Conservation (phyloP, 2,797 vertebrate species). For the Poeciliopsis gracilis region DNA sequence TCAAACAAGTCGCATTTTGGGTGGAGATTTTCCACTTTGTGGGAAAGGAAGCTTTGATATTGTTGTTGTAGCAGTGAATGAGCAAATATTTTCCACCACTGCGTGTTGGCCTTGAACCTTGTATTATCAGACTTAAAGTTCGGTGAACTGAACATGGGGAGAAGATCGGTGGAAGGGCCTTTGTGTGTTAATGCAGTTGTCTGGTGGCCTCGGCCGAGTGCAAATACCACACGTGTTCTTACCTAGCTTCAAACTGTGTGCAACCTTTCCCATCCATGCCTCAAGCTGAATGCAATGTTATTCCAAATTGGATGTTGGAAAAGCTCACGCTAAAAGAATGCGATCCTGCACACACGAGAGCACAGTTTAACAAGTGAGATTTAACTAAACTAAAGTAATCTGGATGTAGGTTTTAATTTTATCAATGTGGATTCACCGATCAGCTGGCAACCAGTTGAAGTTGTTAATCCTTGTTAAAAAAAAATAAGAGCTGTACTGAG, state of each 20-base stretch:
- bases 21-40: conserved; percentile 15
- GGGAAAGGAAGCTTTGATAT: conserved; percentile 13
- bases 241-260: conserved; percentile 29
- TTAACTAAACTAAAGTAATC: not conserved
- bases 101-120: conserved; percentile 15
- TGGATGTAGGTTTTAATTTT: not conserved
- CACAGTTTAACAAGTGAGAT: not conserved
- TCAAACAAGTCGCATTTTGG: not conserved
- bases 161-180: conserved; percentile 43
- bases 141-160: conserved; percentile 29
- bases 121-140: conserved; percentile 32
- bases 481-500: not conserved
- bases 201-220: conserved; percentile 39
- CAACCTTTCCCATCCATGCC: conserved; percentile 2
- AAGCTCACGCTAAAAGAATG: not conserved
- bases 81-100: conserved; percentile 17
- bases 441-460: not conserved
- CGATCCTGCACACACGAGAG: not conserved
- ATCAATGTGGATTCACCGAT: not conserved
- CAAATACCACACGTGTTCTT: conserved; percentile 44
- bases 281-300: conserved; percentile 15
- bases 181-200: conserved; percentile 73
- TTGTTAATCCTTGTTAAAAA: not conserved
- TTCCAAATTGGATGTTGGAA: not conserved
- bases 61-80: not conserved